These are phyloP conservation scores for Centropristis striata DNA, from an alignment of 2,113 vertebrate genomes.

Conservation along the genomic window DNA sequence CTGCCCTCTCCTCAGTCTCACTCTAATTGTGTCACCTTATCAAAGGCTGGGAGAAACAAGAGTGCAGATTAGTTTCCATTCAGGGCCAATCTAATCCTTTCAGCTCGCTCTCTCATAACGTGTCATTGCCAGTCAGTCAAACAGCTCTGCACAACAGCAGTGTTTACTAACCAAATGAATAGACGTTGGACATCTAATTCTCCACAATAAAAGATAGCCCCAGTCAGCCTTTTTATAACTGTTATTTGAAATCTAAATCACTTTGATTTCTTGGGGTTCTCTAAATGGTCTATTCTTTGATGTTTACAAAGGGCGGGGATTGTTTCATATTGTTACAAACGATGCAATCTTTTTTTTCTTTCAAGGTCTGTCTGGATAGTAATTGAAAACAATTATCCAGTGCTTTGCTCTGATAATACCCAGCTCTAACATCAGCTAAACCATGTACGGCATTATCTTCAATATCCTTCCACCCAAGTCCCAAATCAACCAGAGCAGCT, in stretches of 20 bases:
- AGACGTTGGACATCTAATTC: constrained; percentile 63
- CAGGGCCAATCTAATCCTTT: constrained; percentile 76
- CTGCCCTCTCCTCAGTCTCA: constrained; percentile 43
- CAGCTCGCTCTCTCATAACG: constrained; percentile 60
- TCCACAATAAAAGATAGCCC: constrained; percentile 37
- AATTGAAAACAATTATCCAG: constrained; percentile 72
- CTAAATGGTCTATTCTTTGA: constrained; percentile 50
- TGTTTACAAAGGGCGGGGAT: constrained; percentile 59
- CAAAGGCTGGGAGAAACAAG: constrained; percentile 73
- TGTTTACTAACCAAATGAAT: constrained; percentile 70
- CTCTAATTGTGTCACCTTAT: constrained; percentile 72
- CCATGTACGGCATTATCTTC: constrained; percentile 42
- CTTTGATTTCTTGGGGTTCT: constrained; percentile 45
- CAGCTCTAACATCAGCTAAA: constrained; percentile 40
- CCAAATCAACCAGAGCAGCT: constrained; percentile 23
- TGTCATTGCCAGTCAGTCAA: constrained; percentile 65
- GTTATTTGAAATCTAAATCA: constrained; percentile 57
- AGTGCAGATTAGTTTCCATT: constrained; percentile 77
- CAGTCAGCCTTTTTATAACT: constrained; percentile 42
- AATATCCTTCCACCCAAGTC: constrained; percentile 28
- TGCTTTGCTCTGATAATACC: constrained; percentile 53
- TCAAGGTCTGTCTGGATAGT: constrained; percentile 46
- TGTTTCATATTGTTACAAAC: constrained; percentile 58
- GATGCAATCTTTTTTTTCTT: constrained; percentile 47
- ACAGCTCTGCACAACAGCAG: constrained; percentile 47